Evolutionary conservation across 1,140 invertebrate species (phyloP).

Genomic region (Berghia stephanieae): DNA sequence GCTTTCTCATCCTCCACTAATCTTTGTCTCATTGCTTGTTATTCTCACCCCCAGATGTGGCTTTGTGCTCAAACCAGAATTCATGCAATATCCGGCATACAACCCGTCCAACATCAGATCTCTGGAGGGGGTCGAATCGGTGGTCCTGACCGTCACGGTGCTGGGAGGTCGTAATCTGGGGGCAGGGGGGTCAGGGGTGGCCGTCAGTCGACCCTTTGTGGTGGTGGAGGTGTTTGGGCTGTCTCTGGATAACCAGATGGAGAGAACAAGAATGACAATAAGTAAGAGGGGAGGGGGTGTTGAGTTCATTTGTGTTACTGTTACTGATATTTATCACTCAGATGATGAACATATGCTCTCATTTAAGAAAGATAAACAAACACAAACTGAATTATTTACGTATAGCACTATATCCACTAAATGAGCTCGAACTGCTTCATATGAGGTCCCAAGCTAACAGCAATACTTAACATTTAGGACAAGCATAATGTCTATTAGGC

Average conservation of each 20-base stretch:
- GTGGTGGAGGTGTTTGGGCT: slow-evolving; percentile 91
- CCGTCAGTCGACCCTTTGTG: slow-evolving; percentile 87
- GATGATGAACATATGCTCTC: no score
- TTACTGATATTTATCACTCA: no score
- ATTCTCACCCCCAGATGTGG: slow-evolving; percentile 75
- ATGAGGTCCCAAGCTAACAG: no score
- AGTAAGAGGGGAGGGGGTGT: no score
- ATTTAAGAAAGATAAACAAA: no score
- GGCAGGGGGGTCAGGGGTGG: slow-evolving; percentile 75
- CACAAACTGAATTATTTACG: no score
- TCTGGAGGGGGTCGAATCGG: slow-evolving; percentile 72
- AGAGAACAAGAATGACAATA: slow-evolving; percentile 27
- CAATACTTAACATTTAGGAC: no score
- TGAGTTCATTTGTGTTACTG: no score
- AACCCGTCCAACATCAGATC: slow-evolving; percentile 77
- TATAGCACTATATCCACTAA: no score
- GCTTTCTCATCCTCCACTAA: not conserved
- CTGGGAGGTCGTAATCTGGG: slow-evolving; percentile 89
- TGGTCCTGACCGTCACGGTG: slow-evolving; percentile 79
- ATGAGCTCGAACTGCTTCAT: no score
- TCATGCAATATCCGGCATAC: slow-evolving; percentile 86
- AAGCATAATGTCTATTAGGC: no score
- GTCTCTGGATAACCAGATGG: slow-evolving; percentile 77
- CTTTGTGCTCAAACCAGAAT: slow-evolving; percentile 92
- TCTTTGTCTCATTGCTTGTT: not conserved